Percentiles rank a stretch among this genome's conserved stretches.
phyloP scores from a whole-genome alignment of 2,113 vertebrate species.

The Rhinolophus ferrumequinum region DNA sequence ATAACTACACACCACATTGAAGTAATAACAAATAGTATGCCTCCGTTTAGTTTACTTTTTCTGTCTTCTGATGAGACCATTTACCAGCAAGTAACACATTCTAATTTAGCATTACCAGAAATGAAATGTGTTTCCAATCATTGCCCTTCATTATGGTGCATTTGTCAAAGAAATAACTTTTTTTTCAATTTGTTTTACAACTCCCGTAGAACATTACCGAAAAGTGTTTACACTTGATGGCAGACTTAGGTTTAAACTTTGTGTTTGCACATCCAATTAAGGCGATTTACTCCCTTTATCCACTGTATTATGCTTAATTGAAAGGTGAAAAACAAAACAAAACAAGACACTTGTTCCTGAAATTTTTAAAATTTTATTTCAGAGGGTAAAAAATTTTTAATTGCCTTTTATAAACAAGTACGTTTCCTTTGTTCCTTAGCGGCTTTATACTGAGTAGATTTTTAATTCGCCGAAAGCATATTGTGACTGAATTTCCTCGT shows the following conservation, averaged over 20 bases:
- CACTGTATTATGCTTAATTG: conserved; percentile 58
- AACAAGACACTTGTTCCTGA: conserved; percentile 61
- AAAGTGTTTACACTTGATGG: neutral
- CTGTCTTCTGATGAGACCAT: neutral
- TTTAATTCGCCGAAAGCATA: conserved; percentile 80
- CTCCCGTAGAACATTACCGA: neutral
- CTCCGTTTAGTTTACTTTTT: neutral
- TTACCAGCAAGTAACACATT: neutral
- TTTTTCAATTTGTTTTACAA: neutral
- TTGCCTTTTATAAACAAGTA: conserved; percentile 79
- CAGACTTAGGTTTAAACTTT: conserved; percentile 54
- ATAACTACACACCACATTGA: neutral
- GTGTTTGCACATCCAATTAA: neutral
- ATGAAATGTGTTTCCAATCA: neutral
- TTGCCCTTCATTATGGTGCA: neutral
- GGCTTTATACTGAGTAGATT: conserved; percentile 79
- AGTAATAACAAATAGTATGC: neutral
- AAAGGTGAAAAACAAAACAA: conserved; percentile 48
- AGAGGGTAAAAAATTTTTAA: conserved; percentile 78
- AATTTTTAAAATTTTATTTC: conserved; percentile 52
- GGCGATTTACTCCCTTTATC: neutral
- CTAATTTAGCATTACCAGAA: neutral
- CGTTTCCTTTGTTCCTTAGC: conserved; percentile 73
- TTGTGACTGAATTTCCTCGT: conserved; percentile 83
- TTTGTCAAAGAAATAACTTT: conserved; percentile 15